Conservation (phyloP, 2,888 invertebrate genomes). For the Baronia brevicornis region DNA sequence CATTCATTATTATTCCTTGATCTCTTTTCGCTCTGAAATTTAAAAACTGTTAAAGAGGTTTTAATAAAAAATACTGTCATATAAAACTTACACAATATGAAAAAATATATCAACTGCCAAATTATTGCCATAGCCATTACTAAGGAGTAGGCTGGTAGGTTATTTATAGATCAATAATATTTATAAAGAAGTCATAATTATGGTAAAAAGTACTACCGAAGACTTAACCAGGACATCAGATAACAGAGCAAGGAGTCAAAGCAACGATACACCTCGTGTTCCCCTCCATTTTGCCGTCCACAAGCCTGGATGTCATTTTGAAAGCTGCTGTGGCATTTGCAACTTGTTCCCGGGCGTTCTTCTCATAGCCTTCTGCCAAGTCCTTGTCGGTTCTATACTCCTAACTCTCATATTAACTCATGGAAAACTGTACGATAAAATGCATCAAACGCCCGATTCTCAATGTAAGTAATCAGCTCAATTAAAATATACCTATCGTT, state of each 20-base stretch:
- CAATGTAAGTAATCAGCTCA: slow-evolving; percentile 39
- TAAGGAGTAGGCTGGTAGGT: too few species aligned
- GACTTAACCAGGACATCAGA: slow-evolving; percentile 35
- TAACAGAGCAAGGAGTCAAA: slow-evolving; percentile 33
- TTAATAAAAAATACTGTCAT: too few species aligned
- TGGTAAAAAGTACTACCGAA: slow-evolving; percentile 37
- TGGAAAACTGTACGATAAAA: slow-evolving; percentile 52
- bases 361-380: slow-evolving; percentile 56
- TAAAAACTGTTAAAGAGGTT: too few species aligned
- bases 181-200: too few species aligned
- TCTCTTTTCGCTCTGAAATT: too few species aligned
- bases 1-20: too few species aligned
- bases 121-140: too few species aligned
- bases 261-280: slow-evolving; percentile 56
- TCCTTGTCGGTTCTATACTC: slow-evolving; percentile 49
- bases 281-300: slow-evolving; percentile 56
- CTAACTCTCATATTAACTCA: slow-evolving; percentile 53
- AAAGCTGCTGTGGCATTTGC: slow-evolving; percentile 65
- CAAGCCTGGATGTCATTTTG: slow-evolving; percentile 57
- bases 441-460: slow-evolving; percentile 43
- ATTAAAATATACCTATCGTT: too few species aligned
- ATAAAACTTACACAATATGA: too few species aligned
- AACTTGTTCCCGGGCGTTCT: slow-evolving; percentile 65
- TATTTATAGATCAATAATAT: too few species aligned
- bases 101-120: too few species aligned